phyloP scores from a whole-genome alignment of 2,888 invertebrate genomes.

The Monopis laevigella region DNA sequence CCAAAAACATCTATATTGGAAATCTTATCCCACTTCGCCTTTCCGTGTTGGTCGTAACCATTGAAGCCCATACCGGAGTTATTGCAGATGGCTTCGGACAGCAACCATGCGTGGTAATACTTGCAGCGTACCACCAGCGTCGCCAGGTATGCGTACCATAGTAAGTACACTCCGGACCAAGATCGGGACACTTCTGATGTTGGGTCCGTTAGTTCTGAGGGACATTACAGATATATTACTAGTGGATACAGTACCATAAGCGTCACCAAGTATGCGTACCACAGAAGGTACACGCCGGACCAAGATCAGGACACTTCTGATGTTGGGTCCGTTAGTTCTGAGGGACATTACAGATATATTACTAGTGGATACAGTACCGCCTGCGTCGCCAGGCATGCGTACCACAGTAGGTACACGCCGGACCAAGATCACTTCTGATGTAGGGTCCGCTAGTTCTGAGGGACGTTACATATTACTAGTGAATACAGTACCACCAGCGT shows the following conservation, averaged over 20 bases:
- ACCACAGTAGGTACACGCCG: slow-evolving; percentile 56
- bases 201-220: slow-evolving; percentile 47
- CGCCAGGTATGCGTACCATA: slow-evolving; percentile 78
- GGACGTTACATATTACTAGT: too few relatives aligned
- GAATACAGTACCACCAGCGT: too few relatives aligned
- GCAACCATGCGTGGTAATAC: slow-evolving; percentile 97
- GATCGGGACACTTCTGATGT: slow-evolving; percentile 52
- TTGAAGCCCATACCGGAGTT: slow-evolving; percentile 92
- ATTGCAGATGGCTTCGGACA: slow-evolving; percentile 95
- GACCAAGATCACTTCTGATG: slow-evolving; percentile 62
- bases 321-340: slow-evolving; percentile 49
- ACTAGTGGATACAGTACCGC: too few relatives aligned
- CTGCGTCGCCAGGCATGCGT: slow-evolving; percentile 83
- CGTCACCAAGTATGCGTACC: slow-evolving; percentile 82
- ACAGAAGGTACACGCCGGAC: slow-evolving; percentile 53
- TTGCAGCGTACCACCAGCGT: slow-evolving; percentile 87
- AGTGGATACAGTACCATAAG: slow-evolving; percentile 65
- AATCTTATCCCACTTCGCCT: slow-evolving; percentile 89
- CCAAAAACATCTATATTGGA: slow-evolving; percentile 90
- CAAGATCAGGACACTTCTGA: slow-evolving; percentile 55
- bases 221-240: neutral
- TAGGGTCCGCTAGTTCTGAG: slow-evolving; percentile 48
- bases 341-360: too few relatives aligned
- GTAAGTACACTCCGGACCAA: slow-evolving; percentile 55
- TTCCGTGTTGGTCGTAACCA: slow-evolving; percentile 80